A percentile compares a stretch with the other conserved stretches of the same genome.
Evolutionary conservation across 2,888 invertebrate species (phyloP).

Genomic region (Pandemis heparana): DNA sequence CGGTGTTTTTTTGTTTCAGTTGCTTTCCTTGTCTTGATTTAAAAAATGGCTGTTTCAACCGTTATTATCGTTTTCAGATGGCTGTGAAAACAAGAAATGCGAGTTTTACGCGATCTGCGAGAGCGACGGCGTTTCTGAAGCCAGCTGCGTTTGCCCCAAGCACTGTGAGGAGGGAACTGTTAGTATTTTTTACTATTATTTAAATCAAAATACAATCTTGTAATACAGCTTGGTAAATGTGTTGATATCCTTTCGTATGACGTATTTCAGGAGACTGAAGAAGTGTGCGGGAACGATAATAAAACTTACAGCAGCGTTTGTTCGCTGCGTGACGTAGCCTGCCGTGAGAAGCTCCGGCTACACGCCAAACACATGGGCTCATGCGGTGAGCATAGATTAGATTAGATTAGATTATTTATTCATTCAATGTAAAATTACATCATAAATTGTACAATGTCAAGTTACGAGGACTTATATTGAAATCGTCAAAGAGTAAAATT

Average conservation of each 20-base stretch:
- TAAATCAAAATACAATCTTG: not conserved
- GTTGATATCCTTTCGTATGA: not conserved
- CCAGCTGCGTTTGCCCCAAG: slow-evolving; percentile 87
- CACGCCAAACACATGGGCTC: slow-evolving; percentile 92
- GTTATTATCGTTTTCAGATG: slow-evolving; percentile 84
- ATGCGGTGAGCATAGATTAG: slow-evolving; percentile 96
- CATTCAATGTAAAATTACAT: too few species aligned
- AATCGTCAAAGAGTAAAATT: too few species aligned
- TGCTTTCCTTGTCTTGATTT: too few species aligned
- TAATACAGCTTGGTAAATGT: not conserved
- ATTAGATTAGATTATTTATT: too few species aligned
- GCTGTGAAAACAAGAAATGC: slow-evolving; percentile 92
- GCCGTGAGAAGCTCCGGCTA: slow-evolving; percentile 89
- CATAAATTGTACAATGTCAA: too few species aligned
- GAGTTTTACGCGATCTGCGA: slow-evolving; percentile 92
- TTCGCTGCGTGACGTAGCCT: slow-evolving; percentile 91
- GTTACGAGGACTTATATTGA: too few species aligned
- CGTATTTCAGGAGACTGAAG: slow-evolving; percentile 79
- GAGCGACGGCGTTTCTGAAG: slow-evolving; percentile 85
- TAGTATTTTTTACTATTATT: slow-evolving; percentile 49
- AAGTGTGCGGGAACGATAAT: slow-evolving; percentile 95
- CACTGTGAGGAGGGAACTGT: slow-evolving; percentile 85
- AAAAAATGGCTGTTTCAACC: too few species aligned
- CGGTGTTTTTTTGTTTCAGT: too few species aligned
- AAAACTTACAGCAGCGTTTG: slow-evolving; percentile 95